Evolutionary conservation across 1,140 invertebrate species (phyloP).

Genomic region (Penaeus indicus): DNA sequence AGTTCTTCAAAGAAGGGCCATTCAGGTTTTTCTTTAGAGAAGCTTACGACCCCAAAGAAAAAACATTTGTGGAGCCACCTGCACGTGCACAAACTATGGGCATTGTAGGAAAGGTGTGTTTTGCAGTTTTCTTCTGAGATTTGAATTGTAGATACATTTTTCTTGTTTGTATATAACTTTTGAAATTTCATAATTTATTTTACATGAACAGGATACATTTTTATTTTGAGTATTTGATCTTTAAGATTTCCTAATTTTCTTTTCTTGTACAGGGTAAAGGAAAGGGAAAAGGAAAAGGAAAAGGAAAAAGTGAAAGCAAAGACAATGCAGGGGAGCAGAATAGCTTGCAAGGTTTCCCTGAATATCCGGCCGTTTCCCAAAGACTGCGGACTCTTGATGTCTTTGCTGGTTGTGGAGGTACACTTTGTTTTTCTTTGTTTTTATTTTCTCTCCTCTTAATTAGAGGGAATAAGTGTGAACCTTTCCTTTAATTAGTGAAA

Average conservation of each 20-base stretch:
- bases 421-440: not conserved
- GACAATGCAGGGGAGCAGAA: slow-evolving; percentile 60
- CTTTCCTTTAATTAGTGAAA: not conserved
- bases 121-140: not conserved
- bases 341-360: slow-evolving; percentile 66
- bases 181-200: too few relatives aligned
- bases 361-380: slow-evolving; percentile 70
- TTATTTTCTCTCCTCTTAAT: not conserved
- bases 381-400: slow-evolving; percentile 82
- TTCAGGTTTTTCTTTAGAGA: slow-evolving; percentile 84
- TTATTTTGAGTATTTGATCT: too few relatives aligned
- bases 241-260: not conserved
- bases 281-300: slow-evolving; percentile 80
- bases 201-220: too few relatives aligned
- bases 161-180: too few relatives aligned
- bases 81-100: slow-evolving; percentile 75
- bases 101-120: slow-evolving; percentile 74
- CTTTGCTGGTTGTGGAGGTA: slow-evolving; percentile 89
- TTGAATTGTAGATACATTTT: too few relatives aligned
- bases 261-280: slow-evolving; percentile 67
- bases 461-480: too few relatives aligned
- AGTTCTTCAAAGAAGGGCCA: slow-evolving; percentile 76
- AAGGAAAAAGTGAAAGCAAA: slow-evolving; percentile 74
- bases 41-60: slow-evolving; percentile 76
- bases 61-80: slow-evolving; percentile 78